Percentiles rank a stretch among this genome's conserved stretches.
Conservation (phyloP, 2,888 invertebrate genomes). For the Apamea monoglypha region DNA sequence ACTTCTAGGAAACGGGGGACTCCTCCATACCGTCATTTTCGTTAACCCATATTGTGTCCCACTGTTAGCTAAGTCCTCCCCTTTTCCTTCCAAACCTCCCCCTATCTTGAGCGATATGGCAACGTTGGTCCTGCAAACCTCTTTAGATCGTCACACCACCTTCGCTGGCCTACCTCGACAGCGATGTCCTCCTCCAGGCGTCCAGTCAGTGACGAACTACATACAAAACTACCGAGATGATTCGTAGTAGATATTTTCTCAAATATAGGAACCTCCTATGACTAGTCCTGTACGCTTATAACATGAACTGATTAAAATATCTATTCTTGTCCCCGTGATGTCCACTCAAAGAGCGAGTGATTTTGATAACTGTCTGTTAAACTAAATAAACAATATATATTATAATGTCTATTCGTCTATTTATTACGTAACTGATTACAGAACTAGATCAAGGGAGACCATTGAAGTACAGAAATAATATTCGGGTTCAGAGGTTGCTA, state of each 20-base stretch:
- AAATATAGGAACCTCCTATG: neutral
- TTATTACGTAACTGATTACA: slow-evolving; percentile 24
- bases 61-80: too few species aligned
- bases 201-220: too few species aligned
- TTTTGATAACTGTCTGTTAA: slow-evolving; percentile 11
- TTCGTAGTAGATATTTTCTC: neutral
- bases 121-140: too few species aligned
- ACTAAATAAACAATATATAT: neutral
- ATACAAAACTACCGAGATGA: neutral
- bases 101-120: too few species aligned
- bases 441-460: slow-evolving; percentile 31
- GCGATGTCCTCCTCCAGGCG: too few species aligned
- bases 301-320: neutral
- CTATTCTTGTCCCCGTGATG: neutral
- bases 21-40: too few species aligned
- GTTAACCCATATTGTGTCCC: too few species aligned
- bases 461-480: slow-evolving; percentile 18
- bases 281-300: neutral
- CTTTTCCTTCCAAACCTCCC: too few species aligned
- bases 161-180: too few species aligned
- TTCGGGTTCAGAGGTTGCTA: slow-evolving; percentile 27
- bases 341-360: slow-evolving; percentile 15
- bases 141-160: too few species aligned
- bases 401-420: neutral
- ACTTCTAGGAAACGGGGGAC: neutral